Evolutionary conservation across 2,888 invertebrate genomes (phyloP).

Genomic region (Lasius platythorax): DNA sequence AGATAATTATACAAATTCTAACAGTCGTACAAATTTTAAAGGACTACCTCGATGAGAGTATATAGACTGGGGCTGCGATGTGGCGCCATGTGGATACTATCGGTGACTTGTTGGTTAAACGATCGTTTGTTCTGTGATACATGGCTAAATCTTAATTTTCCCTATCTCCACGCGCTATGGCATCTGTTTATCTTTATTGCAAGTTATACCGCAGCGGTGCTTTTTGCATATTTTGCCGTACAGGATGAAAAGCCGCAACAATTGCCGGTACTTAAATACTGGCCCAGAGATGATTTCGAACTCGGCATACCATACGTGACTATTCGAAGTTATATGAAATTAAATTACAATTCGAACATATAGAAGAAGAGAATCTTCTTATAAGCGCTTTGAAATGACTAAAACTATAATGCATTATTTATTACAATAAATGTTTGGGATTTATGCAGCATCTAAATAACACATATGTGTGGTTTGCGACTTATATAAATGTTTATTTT

Average conservation of each 20-base stretch:
- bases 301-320: slow-evolving; percentile 92
- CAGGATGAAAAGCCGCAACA: slow-evolving; percentile 91
- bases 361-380: slow-evolving; percentile 76
- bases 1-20: background rate
- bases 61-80: slow-evolving; percentile 91
- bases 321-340: slow-evolving; percentile 88
- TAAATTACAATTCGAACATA: slow-evolving; percentile 86
- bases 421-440: background rate
- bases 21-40: slow-evolving; percentile 73
- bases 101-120: slow-evolving; percentile 92
- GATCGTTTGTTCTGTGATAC: slow-evolving; percentile 93
- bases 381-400: slow-evolving; percentile 35
- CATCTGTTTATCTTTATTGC: slow-evolving; percentile 93
- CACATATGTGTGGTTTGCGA: background rate
- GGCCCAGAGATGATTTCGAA: slow-evolving; percentile 93
- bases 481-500: background rate
- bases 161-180: slow-evolving; percentile 94
- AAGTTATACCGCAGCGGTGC: slow-evolving; percentile 91
- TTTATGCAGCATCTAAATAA: background rate
- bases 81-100: slow-evolving; percentile 90
- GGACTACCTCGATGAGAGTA: slow-evolving; percentile 89
- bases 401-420: slow-evolving; percentile 58
- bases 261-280: slow-evolving; percentile 90
- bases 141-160: slow-evolving; percentile 92
- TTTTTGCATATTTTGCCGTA: slow-evolving; percentile 93